Evolutionary conservation across 2,113 vertebrate genomes (phyloP).

Genomic region (Eretmodus cyanostictus): DNA sequence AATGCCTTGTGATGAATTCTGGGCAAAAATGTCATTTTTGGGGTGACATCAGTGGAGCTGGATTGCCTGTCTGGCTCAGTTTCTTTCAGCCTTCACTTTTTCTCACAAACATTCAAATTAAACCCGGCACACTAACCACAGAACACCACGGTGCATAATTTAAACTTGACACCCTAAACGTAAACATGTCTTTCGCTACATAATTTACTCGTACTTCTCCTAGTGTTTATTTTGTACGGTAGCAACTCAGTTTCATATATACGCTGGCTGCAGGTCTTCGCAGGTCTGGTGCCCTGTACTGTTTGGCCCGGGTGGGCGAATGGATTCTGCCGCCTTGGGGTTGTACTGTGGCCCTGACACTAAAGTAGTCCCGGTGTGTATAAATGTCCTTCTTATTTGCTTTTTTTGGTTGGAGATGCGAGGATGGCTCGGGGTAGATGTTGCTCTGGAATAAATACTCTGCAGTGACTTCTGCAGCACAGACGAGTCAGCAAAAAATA

Average conservation of each 20-base stretch:
- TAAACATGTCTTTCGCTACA: slow-evolving; percentile 61
- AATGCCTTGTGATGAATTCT: slow-evolving; percentile 45
- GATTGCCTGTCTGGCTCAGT: slow-evolving; percentile 36
- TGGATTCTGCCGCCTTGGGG: not conserved
- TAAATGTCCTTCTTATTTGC: slow-evolving; percentile 38
- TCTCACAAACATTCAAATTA: slow-evolving; percentile 55
- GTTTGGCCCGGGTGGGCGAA: not conserved
- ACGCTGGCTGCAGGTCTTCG: slow-evolving; percentile 8
- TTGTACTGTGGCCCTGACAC: slow-evolving; percentile 17
- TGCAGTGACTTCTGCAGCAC: not conserved
- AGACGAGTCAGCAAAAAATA: slow-evolving; percentile 26
- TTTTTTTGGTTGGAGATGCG: slow-evolving; percentile 16
- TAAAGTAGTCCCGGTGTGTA: slow-evolving; percentile 8
- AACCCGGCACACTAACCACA: slow-evolving; percentile 43
- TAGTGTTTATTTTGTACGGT: slow-evolving; percentile 58
- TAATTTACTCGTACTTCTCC: slow-evolving; percentile 55
- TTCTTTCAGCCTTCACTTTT: slow-evolving; percentile 37
- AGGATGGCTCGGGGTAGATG: not conserved
- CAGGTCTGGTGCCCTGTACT: not conserved
- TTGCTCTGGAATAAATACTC: not conserved
- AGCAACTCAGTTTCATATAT: slow-evolving; percentile 41
- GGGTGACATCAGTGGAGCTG: slow-evolving; percentile 53
- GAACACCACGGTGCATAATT: slow-evolving; percentile 51
- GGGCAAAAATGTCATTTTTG: slow-evolving; percentile 17
- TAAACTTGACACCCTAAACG: slow-evolving; percentile 60